These are phyloP conservation scores for Eulemur coronatus DNA, from an alignment of 2,797 vertebrate species.

Conservation along the genomic window DNA sequence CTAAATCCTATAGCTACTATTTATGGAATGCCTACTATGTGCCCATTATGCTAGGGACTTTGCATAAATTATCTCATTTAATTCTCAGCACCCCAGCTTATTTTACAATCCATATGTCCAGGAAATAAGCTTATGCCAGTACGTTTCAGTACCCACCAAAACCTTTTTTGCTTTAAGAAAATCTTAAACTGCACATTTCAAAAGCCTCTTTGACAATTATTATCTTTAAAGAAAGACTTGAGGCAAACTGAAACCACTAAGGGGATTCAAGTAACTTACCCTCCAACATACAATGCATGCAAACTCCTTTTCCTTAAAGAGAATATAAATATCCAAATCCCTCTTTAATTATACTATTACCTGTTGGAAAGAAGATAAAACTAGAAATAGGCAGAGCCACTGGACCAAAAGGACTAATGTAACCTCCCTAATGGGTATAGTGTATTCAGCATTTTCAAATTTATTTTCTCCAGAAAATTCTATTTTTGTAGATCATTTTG, in stretches of 20 bases:
- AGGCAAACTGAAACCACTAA: constrained; percentile 14
- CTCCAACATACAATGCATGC: neutral
- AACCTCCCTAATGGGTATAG: neutral
- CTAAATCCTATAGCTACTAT: constrained; percentile 55
- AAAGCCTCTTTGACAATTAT: constrained; percentile 50
- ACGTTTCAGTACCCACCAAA: constrained; percentile 52
- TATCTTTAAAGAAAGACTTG: constrained; percentile 48
- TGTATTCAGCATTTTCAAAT: neutral
- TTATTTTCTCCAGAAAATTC: constrained; percentile 9
- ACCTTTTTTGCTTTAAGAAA: constrained; percentile 47
- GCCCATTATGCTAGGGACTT: constrained; percentile 61
- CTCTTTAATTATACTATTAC: neutral
- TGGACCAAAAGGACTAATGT: neutral
- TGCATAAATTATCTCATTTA: constrained; percentile 75
- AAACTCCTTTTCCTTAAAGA: neutral
- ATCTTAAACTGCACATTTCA: constrained; percentile 36
- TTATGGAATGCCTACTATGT: constrained; percentile 73
- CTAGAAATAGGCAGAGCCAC: neutral
- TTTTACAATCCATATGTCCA: constrained; percentile 73
- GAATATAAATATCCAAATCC: neutral
- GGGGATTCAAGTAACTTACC: neutral
- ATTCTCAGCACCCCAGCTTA: constrained; percentile 59
- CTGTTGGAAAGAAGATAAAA: neutral
- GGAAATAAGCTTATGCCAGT: constrained; percentile 69
- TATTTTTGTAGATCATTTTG: neutral